Base-by-base conservation (phyloP, 2,888 invertebrate species). In the Stictocephala bisonia region DNA sequence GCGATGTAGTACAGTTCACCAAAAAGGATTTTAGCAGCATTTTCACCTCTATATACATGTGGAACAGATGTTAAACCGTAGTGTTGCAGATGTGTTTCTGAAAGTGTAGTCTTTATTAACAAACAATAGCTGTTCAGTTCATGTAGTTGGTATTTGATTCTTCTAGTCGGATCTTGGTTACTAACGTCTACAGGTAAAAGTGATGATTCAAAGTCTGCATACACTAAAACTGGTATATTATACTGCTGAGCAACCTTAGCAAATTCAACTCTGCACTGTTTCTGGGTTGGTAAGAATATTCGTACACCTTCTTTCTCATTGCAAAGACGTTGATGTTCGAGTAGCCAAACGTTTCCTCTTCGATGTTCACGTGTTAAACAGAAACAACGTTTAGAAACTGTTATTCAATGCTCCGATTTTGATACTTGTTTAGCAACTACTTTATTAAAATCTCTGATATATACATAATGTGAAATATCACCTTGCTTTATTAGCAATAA, bases 41-140 rank as follows among this genome's bases (percentile, higher is more conserved):
- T 13, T 68, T 50, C 29, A n/a, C 68, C 68, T 29, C 68, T 18
- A 31, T 68, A 68, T 7, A 68, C 6, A 18, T 9, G 20, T 2
- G 50, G 68, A 6, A 11, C 18, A n/a, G 50, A 27, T 18, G 68
- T 18, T 13, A 68, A 18, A 27, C 51, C 51, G 29, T 29, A 68
- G 9, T 13, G 1, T n/a, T 48, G 15, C 7, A 68, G 22, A 68
- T 68, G 50, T 11, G 48, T 50, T 68, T 68, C 68, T 2, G 29
- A 3, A 4, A 68, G 31, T 0, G 50, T 11, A 1, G 50, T 50
- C 29, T 68, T 68, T 15, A 50, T 9, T 15, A 68, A 6, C 3
- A 68, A 18, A 22, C 51, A 68, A n/a, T 27, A 68, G n/a, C 50
- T 68, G n/a, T 68, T 68, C 13, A 27, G 68, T 50, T 4, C 22